These are phyloP conservation scores for Centropus bengalensis DNA, from an alignment of 2,113 vertebrate genomes.

Conservation along the genomic window DNA sequence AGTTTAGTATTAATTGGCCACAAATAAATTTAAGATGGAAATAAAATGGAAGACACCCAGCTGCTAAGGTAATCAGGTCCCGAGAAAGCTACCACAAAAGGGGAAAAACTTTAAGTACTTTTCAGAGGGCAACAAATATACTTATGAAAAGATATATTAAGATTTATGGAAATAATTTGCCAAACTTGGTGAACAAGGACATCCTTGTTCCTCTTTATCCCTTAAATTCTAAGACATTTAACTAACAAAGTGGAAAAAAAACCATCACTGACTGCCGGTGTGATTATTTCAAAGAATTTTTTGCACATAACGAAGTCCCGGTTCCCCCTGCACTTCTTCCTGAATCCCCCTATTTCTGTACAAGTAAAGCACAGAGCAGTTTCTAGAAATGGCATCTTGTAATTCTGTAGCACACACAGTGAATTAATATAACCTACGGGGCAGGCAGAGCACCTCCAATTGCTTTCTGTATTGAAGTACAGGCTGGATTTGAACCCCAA, in stretches of 20 bases:
- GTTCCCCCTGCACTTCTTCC: background rate
- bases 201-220: background rate
- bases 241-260: background rate
- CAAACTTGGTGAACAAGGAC: background rate
- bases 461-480: background rate
- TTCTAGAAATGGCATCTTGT: background rate
- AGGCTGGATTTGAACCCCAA: background rate
- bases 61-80: background rate
- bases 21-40: conserved; percentile 3
- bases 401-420: background rate
- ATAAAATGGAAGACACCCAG: background rate
- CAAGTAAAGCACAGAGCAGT: background rate
- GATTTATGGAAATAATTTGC: background rate
- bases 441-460: background rate
- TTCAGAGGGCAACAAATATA: background rate
- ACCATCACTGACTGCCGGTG: background rate
- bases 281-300: background rate
- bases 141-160: background rate
- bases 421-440: conserved; percentile 18
- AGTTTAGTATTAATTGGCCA: background rate
- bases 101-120: background rate
- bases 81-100: background rate
- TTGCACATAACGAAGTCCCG: background rate
- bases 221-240: background rate
- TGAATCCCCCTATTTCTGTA: background rate